Conservation (phyloP, 2,113 vertebrate species). For the Erpornis zantholeuca region DNA sequence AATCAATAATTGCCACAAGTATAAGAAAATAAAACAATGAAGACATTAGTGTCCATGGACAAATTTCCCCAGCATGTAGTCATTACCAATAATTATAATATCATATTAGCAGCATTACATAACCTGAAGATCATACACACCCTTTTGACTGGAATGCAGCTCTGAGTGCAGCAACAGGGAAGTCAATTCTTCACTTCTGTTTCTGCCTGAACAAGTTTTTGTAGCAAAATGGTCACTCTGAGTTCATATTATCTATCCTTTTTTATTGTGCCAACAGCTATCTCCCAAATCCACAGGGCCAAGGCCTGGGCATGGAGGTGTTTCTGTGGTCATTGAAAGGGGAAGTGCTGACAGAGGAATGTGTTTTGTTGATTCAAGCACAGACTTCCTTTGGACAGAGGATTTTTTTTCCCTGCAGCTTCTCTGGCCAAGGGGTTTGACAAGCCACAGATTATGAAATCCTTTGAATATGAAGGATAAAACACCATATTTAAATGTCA, state of each 20-base stretch:
- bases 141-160: not conserved
- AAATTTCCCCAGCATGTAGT: not conserved
- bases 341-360: not conserved
- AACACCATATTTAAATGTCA: slow-evolving; percentile 32
- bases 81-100: not conserved
- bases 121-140: not conserved
- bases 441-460: not conserved
- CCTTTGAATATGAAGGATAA: not conserved
- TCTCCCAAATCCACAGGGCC: not conserved
- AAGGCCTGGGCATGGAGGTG: not conserved
- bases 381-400: not conserved
- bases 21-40: not conserved
- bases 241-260: not conserved
- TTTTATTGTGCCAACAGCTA: not conserved
- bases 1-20: not conserved
- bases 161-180: not conserved
- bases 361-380: fast-evolving
- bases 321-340: not conserved
- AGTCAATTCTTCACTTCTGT: not conserved
- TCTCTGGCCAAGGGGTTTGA: not conserved
- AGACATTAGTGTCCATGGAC: fast-evolving
- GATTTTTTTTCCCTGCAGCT: not conserved
- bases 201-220: not conserved
- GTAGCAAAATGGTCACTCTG: not conserved
- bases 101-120: not conserved